Base-by-base conservation (phyloP, 2,888 invertebrate species). In the Dendrolimus houi region DNA sequence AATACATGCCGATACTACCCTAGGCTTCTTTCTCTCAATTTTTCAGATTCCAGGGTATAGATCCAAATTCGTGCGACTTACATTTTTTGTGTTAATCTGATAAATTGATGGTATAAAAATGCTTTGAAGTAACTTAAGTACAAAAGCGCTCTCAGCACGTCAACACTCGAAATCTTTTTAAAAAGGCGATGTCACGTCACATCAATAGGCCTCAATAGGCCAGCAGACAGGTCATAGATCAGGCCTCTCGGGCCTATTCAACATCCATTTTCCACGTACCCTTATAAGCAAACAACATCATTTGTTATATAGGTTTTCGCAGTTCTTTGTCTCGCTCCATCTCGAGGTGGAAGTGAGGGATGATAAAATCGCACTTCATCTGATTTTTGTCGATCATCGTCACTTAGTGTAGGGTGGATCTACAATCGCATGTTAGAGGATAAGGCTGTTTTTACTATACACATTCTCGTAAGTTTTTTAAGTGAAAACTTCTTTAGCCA, bases 351-450 rank as follows among this genome's bases (percentile, higher is more conserved):
- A 83, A 86, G 86, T 79, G 73, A 71, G 79, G 85, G 88, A 87
- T 90, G 85, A 88, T 88, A 90, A 87, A 89, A 88, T 87, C 81
- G 87, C 88, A 85, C 85, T 88, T 84, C 86, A 88, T 87, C 78
- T 83, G 74, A 62, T 86, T 89, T 90, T 89, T 87, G 89, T 88
- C 83, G 89, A 90, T 90, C 90, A 90, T 85, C 87, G 87, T 89
- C 89, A 89, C 90, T 89, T 90, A 89, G 79, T 65, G 70, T 68
- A 61, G 70, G 74, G 83, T 77, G 79, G 3, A 6, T 29, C 29
- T 29, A 29, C 29, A 29, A 29, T 29, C 29, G 29, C 29, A 29
- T 29, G 0, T 29, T 29, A 29, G 29, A 6, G 29, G 29, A 29
- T 6, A 29, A 29, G 29, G 29, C 29, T 29, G 6, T 29, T 29